These are phyloP conservation scores for Ridgeia piscesae DNA, from an alignment of 1,140 invertebrate species.

Conservation along the genomic window DNA sequence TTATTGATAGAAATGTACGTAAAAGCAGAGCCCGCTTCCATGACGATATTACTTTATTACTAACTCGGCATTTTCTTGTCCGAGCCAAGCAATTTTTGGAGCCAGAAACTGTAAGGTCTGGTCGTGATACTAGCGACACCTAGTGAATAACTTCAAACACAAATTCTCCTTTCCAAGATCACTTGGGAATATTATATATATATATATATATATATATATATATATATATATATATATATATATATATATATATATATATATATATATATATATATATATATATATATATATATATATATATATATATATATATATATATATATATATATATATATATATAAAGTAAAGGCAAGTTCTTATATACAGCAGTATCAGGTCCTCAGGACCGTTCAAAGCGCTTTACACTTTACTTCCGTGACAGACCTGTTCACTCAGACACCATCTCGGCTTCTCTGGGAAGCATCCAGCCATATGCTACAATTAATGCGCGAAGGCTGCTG, in stretches of 20 bases:
- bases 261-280: neutral
- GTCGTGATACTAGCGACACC: neutral
- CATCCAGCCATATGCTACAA: too few relatives aligned
- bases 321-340: neutral
- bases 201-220: constrained; percentile 17
- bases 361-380: too few relatives aligned
- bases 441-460: too few relatives aligned
- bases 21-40: too few relatives aligned
- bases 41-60: too few relatives aligned
- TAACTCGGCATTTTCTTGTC: too few relatives aligned
- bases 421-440: too few relatives aligned
- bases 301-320: neutral
- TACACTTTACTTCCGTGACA: too few relatives aligned
- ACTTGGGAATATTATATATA: neutral
- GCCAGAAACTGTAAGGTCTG: neutral
- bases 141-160: neutral
- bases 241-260: constrained; percentile 9
- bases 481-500: too few relatives aligned
- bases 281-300: neutral
- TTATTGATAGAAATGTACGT: too few relatives aligned
- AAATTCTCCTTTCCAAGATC: neutral
- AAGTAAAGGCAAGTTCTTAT: too few relatives aligned
- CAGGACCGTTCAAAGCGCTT: too few relatives aligned
- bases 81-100: neutral
- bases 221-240: constrained; percentile 9